Base-by-base conservation (phyloP, 2,797 vertebrate species). In the Notolepis coatsorum region DNA sequence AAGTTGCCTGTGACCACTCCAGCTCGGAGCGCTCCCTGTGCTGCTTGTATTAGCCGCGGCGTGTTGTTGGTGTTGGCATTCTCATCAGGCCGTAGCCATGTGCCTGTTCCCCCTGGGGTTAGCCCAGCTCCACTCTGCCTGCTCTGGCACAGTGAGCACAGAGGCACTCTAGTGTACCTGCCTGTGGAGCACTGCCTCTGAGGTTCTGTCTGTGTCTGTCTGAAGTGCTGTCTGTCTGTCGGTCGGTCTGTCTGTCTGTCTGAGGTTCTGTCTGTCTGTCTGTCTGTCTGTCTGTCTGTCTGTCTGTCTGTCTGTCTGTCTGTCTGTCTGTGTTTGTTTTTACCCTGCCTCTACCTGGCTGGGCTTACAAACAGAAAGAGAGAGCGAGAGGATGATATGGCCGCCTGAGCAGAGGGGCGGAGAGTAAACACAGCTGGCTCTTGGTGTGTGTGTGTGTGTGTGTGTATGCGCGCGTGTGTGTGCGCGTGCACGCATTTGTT, bases 351-450 rank as follows among this genome's bases (percentile, higher is more conserved):
- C 66, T 35, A 73, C 47, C 75, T 81, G 70, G 61, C 72, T 79
- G 78, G 81, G 79, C 67, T 81, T 84, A 45, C 7, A 37, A 17
- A 8, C n/a, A 9, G 6, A 10, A 35, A 28, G 45, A 67, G 64
- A 53, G 43, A 51, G 50, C 70, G 71, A 75, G 62, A 80, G 65
- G 57, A 76, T 62, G 70, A 67, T 47, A n/a, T n/a, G 27, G 21
- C 17, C n/a, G 25, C 31, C 31, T 27, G 58, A 75, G 57, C 61
- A 58, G 57, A 67, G 45, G 55, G 77, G 63, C 24, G 28, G 31
- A 75, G 65, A 80, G 79, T 88, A 88, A 88, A 86, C 84, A 87
- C 86, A 89, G 86, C 83, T 89, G 81, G 62, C 69, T 65, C 24
- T 64, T 46, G 69, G 56, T 66, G 31, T 12, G 4, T 56, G 21